A percentile compares a stretch with the other conserved stretches of the same genome.
phyloP scores from a whole-genome alignment of 2,113 vertebrate species.

The Zootoca vivipara region DNA sequence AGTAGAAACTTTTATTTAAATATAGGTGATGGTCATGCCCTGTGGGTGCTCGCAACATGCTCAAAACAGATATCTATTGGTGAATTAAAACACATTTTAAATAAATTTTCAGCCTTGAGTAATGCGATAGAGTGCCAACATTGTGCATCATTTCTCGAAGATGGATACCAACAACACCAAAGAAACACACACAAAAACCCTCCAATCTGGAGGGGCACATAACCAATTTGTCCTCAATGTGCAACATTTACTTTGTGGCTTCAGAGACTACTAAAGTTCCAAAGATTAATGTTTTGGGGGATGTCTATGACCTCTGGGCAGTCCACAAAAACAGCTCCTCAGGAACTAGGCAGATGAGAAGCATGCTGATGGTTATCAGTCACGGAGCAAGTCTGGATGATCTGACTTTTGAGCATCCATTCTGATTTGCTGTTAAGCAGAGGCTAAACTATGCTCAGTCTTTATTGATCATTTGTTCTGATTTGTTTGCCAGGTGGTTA shows the following conservation, averaged over 20 bases:
- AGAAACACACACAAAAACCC: not conserved
- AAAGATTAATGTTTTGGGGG: not conserved
- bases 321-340: not conserved
- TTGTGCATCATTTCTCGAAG: not conserved
- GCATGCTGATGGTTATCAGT: not conserved
- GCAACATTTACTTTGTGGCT: not conserved
- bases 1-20: not conserved
- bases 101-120: not conserved
- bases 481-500: too few species aligned
- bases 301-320: not conserved
- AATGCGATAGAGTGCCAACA: too few species aligned
- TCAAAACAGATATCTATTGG: not conserved
- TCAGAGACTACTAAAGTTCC: not conserved
- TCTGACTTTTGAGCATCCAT: too few species aligned
- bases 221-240: not conserved
- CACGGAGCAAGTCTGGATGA: too few species aligned
- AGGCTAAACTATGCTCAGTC: too few species aligned
- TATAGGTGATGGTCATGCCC: not conserved
- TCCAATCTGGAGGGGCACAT: too few species aligned
- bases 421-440: too few species aligned
- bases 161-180: not conserved
- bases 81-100: not conserved
- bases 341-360: not conserved
- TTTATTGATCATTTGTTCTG: too few species aligned
- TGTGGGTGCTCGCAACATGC: not conserved